Evolutionary conservation across 2,888 invertebrate species (phyloP).

Genomic region (Lasioglossum lativentre): DNA sequence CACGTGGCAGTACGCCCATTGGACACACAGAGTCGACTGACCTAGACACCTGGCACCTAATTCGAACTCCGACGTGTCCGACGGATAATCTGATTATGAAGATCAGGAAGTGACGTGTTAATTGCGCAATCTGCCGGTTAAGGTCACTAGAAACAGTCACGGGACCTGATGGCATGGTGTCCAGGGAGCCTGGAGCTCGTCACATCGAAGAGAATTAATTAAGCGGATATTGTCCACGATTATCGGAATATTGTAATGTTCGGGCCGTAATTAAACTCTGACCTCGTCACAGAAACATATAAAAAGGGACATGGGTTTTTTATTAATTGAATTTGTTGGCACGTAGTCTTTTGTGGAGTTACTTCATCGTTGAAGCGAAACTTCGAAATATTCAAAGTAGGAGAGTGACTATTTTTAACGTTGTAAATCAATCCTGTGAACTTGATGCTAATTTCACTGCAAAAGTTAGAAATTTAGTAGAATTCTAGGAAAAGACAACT

Average conservation of each 20-base stretch:
- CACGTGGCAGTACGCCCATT: not conserved
- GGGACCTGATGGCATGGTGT: not conserved
- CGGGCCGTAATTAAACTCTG: not conserved
- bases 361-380: not conserved
- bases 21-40: not conserved
- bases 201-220: slow-evolving; percentile 32
- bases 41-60: not conserved
- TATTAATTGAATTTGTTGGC: not conserved
- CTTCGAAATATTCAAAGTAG: not conserved
- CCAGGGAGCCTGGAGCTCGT: not conserved
- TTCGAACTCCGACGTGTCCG: slow-evolving; percentile 18
- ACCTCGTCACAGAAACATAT: not conserved
- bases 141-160: slow-evolving; percentile 46
- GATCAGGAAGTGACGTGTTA: slow-evolving; percentile 46
- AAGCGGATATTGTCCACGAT: slow-evolving; percentile 26
- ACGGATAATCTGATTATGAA: slow-evolving; percentile 53
- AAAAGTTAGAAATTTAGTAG: not conserved
- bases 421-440: not conserved
- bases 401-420: not conserved
- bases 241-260: slow-evolving; percentile 9
- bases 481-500: not conserved
- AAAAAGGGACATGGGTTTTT: not conserved
- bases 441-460: not conserved
- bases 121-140: slow-evolving; percentile 55
- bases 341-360: not conserved